These are phyloP conservation scores for Danio albolineatus DNA, from an alignment of 2,797 vertebrate genomes.

Conservation along the genomic window DNA sequence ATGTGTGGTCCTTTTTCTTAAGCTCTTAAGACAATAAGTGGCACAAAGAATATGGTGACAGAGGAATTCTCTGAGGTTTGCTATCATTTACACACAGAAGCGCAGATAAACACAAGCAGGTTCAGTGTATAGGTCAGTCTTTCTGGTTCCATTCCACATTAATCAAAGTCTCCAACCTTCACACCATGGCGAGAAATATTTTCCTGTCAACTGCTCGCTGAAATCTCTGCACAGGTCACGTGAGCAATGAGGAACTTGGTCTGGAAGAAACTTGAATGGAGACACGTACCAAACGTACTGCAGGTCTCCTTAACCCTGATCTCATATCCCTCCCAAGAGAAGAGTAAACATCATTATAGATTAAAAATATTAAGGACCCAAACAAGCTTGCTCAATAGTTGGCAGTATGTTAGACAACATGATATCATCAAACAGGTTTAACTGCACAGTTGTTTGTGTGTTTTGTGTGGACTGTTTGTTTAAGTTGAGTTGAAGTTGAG, in stretches of 20 bases:
- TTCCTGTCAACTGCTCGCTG: constrained; percentile 30
- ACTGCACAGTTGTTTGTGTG: too few species aligned
- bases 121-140: neutral
- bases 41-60: neutral
- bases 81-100: neutral
- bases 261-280: neutral
- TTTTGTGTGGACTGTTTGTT: too few species aligned
- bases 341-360: neutral
- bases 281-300: neutral
- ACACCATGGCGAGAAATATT: constrained; percentile 51
- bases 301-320: constrained; percentile 15
- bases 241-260: constrained; percentile 23
- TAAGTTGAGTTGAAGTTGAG: too few species aligned
- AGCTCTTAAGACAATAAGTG: constrained; percentile 24
- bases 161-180: constrained; percentile 32
- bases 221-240: constrained; percentile 6
- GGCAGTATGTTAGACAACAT: neutral
- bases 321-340: neutral
- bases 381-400: neutral
- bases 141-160: constrained; percentile 7
- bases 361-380: neutral
- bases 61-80: neutral
- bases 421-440: neutral
- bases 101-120: constrained; percentile 13
- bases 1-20: constrained; percentile 3